Percentiles rank a stretch among this genome's conserved stretches.
These are phyloP conservation scores for Xestobium rufovillosum DNA, from an alignment of 2,888 invertebrate species.

Conservation along the genomic window DNA sequence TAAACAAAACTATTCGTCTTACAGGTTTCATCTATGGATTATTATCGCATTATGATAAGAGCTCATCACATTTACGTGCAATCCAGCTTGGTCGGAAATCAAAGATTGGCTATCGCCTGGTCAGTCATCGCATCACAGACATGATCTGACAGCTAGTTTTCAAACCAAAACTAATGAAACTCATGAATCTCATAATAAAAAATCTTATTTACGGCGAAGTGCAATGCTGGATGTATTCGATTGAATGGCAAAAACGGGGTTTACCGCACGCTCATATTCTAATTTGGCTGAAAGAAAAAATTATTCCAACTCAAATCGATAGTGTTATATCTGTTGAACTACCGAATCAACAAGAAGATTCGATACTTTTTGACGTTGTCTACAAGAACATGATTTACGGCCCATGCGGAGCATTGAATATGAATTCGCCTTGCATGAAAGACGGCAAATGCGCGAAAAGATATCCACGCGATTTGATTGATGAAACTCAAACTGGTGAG, in stretches of 20 bases:
- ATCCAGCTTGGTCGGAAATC: constrained; percentile 21
- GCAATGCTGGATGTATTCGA: too few relatives aligned
- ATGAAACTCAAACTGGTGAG: constrained; percentile 15
- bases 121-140: constrained; percentile 24
- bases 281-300: constrained; percentile 22
- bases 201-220: constrained; percentile 26
- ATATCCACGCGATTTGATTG: constrained; percentile 20
- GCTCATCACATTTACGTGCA: constrained; percentile 34
- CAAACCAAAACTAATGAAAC: constrained; percentile 22
- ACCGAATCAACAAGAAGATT: constrained; percentile 29
- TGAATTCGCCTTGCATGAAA: constrained; percentile 36
- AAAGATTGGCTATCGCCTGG: constrained; percentile 13
- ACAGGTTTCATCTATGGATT: constrained; percentile 27
- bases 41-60: constrained; percentile 30
- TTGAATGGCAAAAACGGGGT: too few relatives aligned
- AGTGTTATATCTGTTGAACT: constrained; percentile 33
- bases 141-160: constrained; percentile 28
- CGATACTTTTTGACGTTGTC: constrained; percentile 29
- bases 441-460: constrained; percentile 34
- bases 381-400: constrained; percentile 39
- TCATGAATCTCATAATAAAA: constrained; percentile 26
- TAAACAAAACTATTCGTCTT: too few relatives aligned
- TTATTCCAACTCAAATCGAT: constrained; percentile 27
- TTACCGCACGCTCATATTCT: too few relatives aligned
- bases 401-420: constrained; percentile 37